Evolutionary conservation across 2,113 vertebrate genomes (phyloP).

Genomic region (Xiphophorus maculatus): DNA sequence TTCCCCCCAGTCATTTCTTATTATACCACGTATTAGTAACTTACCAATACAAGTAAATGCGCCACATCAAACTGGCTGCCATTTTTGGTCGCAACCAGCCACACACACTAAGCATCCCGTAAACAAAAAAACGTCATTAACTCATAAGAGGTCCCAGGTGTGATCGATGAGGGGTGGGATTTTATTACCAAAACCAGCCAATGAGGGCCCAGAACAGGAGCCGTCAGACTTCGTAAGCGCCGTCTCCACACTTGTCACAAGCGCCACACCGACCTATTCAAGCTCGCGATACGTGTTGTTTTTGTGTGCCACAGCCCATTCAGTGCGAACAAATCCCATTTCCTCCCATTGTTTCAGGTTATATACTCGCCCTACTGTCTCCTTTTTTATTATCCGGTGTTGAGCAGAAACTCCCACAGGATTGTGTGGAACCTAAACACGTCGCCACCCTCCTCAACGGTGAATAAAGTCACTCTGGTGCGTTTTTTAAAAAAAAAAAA

Average conservation of each 20-base stretch:
- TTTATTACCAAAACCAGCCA: not conserved
- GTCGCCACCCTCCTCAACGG: not conserved
- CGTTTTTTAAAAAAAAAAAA: too few species aligned
- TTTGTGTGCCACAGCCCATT: conserved; percentile 21
- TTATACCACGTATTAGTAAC: not conserved
- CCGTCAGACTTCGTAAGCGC: too few species aligned
- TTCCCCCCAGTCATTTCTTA: not conserved
- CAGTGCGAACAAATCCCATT: conserved; percentile 7
- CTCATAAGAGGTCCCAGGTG: conserved; percentile 10
- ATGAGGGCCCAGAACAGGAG: conserved; percentile 12
- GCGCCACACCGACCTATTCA: too few species aligned
- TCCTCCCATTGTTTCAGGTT: conserved; percentile 58
- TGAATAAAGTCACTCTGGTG: not conserved
- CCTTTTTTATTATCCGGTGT: conserved; percentile 30
- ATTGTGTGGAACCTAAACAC: not conserved
- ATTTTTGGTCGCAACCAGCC: not conserved
- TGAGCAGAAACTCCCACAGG: conserved; percentile 17
- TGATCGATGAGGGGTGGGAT: not conserved
- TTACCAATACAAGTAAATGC: not conserved
- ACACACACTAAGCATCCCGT: too few species aligned
- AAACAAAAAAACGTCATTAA: not conserved
- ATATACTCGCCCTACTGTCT: conserved; percentile 50
- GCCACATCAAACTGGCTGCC: not conserved
- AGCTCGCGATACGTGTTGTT: conserved; percentile 6
- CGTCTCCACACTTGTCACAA: conserved; percentile 1